Conservation (phyloP, 1,140 invertebrate species). For the Delia radicum region DNA sequence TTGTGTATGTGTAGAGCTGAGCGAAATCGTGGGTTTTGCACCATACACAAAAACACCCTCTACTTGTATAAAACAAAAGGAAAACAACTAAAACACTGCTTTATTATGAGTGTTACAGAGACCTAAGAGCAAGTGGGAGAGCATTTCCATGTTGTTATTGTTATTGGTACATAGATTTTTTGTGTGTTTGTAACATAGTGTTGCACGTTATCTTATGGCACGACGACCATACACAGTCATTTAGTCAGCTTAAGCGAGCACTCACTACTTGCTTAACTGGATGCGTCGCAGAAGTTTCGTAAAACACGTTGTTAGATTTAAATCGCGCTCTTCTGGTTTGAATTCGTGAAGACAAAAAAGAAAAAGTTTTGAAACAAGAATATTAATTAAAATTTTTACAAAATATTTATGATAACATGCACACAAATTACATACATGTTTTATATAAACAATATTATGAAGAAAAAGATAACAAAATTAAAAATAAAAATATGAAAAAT, state of each 20-base stretch:
- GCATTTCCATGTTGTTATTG: neutral
- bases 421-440: neutral
- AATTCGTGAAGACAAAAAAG: neutral
- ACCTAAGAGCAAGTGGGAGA: neutral
- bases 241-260: slow-evolving; percentile 1
- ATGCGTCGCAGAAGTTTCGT: neutral
- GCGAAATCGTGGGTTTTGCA: neutral
- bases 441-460: neutral
- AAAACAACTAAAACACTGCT: neutral
- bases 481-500: too few species aligned
- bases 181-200: neutral
- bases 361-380: neutral
- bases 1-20: neutral
- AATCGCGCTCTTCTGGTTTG: neutral
- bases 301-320: neutral
- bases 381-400: neutral
- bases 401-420: neutral
- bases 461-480: neutral
- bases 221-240: neutral
- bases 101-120: neutral
- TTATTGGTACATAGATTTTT: neutral
- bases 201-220: neutral
- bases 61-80: neutral
- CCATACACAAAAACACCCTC: neutral
- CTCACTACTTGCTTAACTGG: neutral